Base-by-base conservation (phyloP, 2,113 vertebrate species). In the Lophius piscatorius region DNA sequence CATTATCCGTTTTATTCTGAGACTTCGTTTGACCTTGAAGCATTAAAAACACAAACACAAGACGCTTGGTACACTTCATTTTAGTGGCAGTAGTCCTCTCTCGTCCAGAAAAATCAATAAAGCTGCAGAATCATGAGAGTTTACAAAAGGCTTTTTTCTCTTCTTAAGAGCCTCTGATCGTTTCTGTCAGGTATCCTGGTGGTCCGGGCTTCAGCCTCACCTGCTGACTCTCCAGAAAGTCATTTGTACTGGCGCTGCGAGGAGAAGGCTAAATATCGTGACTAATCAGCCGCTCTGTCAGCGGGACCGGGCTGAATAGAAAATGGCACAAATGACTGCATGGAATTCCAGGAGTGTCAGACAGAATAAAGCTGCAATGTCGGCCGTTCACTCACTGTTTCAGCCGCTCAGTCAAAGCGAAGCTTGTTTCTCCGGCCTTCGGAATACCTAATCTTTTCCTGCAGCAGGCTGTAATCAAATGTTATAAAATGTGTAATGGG, bases 251-350 rank as follows among this genome's bases (percentile, higher is more conserved):
- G 12, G 47, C 8, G 16, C 51, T 24, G 71, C 40, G 57, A 61
- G 17, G 45, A 22, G 40, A 35, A 38, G 45, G 66, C 26, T 72
- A 67, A 76, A 76, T 75, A 81, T 85, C 81, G 47, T 80, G 67
- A 90, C 82, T 58, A 76, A 87, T 88, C 74, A 80, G 71, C 40
- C 13, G 78, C 60, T 77, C 77, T 71, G 75, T 80, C 77, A 54
- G 54, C 7, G 8, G 28, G 47, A 56, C 20, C 70, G 56, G 78
- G 78, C 78, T 75, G 80, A 81, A 88, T 70, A 41, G 70, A 82
- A 87, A 83, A 81, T 86, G 80, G 78, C 78, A 87, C 55, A 78
- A 86, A 87, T n/a, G 58, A 80, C 70, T 50, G 50, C 39, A 48
- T 80, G 78, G 70, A 78, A 84, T 85, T 67, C 65, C 40, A 63